Evolutionary conservation across 2,888 invertebrate species (phyloP), one percentile per base, ranked within the genome.

Genomic region (Agrenia bidenticulata): DNA sequence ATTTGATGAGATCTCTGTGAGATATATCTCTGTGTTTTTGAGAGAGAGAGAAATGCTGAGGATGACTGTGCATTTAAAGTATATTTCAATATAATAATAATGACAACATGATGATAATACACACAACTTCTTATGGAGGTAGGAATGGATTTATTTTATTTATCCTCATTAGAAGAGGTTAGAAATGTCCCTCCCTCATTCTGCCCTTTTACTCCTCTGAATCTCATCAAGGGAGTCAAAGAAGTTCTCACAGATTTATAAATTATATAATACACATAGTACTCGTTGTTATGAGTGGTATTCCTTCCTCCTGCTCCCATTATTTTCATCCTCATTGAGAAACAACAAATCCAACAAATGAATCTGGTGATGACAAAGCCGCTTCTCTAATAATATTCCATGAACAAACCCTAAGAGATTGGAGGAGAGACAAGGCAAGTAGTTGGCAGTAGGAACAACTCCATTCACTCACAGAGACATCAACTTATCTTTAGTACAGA

Each of bases 161-260:
- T 51, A 15, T 21, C 24, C 23, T 23, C 51, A 51, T 21, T 51
- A 51, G 23, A 51, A n/a, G 51, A 21, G 4, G 11, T 51, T 51
- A 9, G 51, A 23, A 51, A 66, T 61, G 55, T 66, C 53, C 42
- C 59, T 53, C 58, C 17, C 21, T 58, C 53, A 63, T 27, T 54
- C 58, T 27, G 39, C 27, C 53, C 37, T 53, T 32, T 53, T 19
- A 32, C 24, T 58, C 49, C 58, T 56, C 45, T 32, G 5, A 32
- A 32, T 32, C 32, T 32, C 32, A 32, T 32, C 32, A 32, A 32
- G 32, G 11, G 32, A 32, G 32, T 32, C 32, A 11, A 11, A 32
- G 32, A 11, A 32, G 5, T 32, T 32, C 32, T 32, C 11, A 32
- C 32, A 4, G 11, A 32, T 32, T 32, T 32, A 32, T 32, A 7